Evolutionary conservation across 2,888 invertebrate species (phyloP).

Genomic region (Kryphioiulus occultus): DNA sequence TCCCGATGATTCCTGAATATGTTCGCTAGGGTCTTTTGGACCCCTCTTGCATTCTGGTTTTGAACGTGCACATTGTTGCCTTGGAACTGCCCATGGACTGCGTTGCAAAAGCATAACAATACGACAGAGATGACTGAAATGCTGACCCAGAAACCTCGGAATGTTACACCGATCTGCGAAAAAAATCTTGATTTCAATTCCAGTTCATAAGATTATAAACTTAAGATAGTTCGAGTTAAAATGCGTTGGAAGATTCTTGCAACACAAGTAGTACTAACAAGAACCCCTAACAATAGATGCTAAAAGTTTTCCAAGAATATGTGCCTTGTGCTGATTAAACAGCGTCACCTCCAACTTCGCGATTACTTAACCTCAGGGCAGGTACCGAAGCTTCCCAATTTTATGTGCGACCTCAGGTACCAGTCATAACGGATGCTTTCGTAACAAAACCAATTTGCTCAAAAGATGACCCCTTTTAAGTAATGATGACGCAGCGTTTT

Average conservation of each 20-base stretch:
- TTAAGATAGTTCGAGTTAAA: too few relatives aligned
- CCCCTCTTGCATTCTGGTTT: background rate
- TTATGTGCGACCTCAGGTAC: background rate
- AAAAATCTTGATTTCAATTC: background rate
- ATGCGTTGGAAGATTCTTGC: background rate
- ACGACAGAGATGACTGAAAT: background rate
- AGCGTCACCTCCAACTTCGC: background rate
- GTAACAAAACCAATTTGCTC: conserved; percentile 25
- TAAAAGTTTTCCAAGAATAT: background rate
- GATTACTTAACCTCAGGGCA: background rate
- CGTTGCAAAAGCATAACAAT: background rate
- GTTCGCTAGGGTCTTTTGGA: background rate
- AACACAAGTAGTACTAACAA: background rate
- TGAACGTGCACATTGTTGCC: background rate
- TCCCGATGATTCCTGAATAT: conserved; percentile 1
- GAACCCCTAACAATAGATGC: background rate
- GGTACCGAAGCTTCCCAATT: background rate
- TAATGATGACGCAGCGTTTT: background rate
- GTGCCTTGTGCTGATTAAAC: background rate
- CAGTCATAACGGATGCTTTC: background rate
- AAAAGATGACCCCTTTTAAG: background rate
- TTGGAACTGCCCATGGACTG: background rate
- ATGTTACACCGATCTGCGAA: conserved; percentile 20
- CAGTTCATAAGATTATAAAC: background rate
- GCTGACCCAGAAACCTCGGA: conserved; percentile 15